Evolutionary conservation across 1,140 invertebrate genomes (phyloP), one percentile per base, ranked within the genome.

Genomic region (Cardiocondyla obscurior): DNA sequence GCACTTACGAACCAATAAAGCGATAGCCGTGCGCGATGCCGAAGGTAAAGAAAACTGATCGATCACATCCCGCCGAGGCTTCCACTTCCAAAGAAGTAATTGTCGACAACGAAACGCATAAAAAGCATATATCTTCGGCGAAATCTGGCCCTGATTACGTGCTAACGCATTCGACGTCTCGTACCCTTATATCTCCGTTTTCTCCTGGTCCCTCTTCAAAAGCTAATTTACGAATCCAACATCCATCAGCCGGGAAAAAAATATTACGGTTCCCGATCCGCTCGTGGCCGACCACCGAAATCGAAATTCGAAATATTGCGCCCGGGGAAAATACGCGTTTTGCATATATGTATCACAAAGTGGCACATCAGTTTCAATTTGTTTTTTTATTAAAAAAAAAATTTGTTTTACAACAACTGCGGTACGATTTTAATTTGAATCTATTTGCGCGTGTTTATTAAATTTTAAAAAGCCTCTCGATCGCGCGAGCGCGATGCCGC

Each of bases 161-260:
- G 58, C 70, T 76, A 64, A 88, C 64, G 60, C 51, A 57, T 39
- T 49, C 42, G 46, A 42, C 46, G 19, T 39, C 28, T 49, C 28
- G 30, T 57, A 62, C 42, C 69, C 44, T 57, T 25, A 39, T 58
- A 19, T 67, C 49, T 10, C 44, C 64, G 5, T 33, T 36, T 25
- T 51, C 39, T 2, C 60, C 22, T 5, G 16, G 57, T 57, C 62
- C 76, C 72, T 86, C 82, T 84, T 90, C 88, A 89, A 90, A 89
- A 86, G 28, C 83, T 86, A 88, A 90, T 90, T 90, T 90, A 90
- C 88, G 79, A 81, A 64, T 89, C 70, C 76, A 67, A 70, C 84
- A 90, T 90, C 89, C 82, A 84, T 90, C 89, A 89, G 55, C 10
- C 46, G 10, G 42, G 67, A 84, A 86, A 84, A 86, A 84, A 88